A percentile compares a stretch with the other conserved stretches of the same genome.
These are phyloP conservation scores for Cichladusa arquata DNA, from an alignment of 2,113 vertebrate genomes.

Conservation along the genomic window DNA sequence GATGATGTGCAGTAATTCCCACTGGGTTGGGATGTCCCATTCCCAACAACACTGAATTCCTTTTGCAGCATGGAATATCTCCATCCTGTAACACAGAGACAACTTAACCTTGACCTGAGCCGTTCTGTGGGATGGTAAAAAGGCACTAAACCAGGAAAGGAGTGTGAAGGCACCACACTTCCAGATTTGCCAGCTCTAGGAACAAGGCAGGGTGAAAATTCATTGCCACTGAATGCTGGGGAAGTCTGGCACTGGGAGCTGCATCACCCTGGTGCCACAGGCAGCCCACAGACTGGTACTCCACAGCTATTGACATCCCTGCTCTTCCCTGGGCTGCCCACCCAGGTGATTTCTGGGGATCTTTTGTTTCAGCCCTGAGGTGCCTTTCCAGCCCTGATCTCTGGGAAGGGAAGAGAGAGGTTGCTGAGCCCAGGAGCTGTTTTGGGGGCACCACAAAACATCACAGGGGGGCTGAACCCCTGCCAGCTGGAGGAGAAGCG, in stretches of 20 bases:
- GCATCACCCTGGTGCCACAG: accelerated
- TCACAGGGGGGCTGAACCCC: not conserved
- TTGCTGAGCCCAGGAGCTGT: not conserved
- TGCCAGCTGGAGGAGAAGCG: not conserved
- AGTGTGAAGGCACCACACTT: not conserved
- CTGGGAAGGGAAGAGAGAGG: not conserved
- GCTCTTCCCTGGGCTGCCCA: not conserved
- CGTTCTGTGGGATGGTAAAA: not conserved
- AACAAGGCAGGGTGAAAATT: not conserved
- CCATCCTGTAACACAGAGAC: accelerated
- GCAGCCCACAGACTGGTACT: not conserved
- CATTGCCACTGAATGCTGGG: not conserved
- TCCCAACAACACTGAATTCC: not conserved
- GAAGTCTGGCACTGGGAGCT: not conserved
- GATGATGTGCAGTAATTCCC: not conserved
- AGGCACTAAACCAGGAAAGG: not conserved
- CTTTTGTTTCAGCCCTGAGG: not conserved
- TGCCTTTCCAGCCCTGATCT: not conserved
- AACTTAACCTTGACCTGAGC: not conserved
- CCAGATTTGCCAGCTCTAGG: not conserved
- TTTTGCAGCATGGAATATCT: not conserved
- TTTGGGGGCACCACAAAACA: accelerated
- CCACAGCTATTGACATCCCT: not conserved
- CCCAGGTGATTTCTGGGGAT: not conserved
- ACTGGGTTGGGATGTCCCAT: not conserved